Evolutionary conservation across 2,888 invertebrate species (phyloP), one percentile per base, ranked within the genome.

Genomic region (Dryadula phaetusa): DNA sequence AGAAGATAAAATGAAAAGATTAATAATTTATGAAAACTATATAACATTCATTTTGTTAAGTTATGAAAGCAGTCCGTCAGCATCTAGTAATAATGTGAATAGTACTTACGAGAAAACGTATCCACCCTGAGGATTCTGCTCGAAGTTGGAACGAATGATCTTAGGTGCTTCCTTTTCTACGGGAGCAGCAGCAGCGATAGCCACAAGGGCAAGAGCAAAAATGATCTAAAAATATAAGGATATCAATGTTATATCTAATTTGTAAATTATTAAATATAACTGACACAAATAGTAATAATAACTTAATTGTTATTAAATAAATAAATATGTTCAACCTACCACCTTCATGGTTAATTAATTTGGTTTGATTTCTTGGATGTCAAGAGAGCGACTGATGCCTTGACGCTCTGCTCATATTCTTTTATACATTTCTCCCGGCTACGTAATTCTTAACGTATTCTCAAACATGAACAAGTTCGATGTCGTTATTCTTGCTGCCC

Each of bases 351-450:
- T 86, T 86, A 77, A 74, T 79, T 75, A 67, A 75, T 78, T 84
- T 79, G 76, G 77, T 82, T 80, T 80, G 79, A 73, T 81, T 81
- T 76, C 78, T 80, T 78, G 75, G 84, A 78, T 81, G 78, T 72
- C 84, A 82, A 82, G 82, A 82, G 83, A 82, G 83, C 86, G 82
- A 90, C 88, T 92, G 90, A 88, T 90, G 83, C 76, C 72, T 72
- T 74, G 77, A 71, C 76, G 75, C 66, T 78, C 73, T 78, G 75
- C 75, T 76, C 84, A 76, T 81, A 84, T 80, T 87, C 89, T 91
- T 91, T 86, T 91, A 92, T 91, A 91, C 87, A 87, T 86, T 86
- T 86, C 85, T 82, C 81, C 75, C 75, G 73, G 79, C 80, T 78
- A 74, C 73, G 72, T 79, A 40, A 76, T 77, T 81, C 83, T 88